Evolutionary conservation across 1,140 invertebrate genomes (phyloP).

Genomic region (Drosophila elegans): DNA sequence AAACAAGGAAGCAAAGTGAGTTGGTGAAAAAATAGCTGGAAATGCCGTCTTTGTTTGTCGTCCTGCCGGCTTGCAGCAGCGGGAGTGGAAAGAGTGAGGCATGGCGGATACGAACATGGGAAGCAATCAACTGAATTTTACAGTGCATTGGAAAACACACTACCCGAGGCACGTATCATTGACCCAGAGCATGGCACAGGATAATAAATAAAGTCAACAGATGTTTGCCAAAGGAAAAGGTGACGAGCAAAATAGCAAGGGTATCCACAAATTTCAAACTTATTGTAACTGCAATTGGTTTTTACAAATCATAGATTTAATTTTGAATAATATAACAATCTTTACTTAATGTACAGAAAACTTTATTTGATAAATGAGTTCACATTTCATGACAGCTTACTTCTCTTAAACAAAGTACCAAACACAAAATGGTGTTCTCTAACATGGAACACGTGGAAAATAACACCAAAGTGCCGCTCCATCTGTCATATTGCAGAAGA

Average conservation of each 20-base stretch:
- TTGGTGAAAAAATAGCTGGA: conserved; percentile 59
- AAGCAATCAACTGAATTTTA: conserved; percentile 50
- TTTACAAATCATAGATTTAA: too few species aligned
- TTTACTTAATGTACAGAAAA: too few species aligned
- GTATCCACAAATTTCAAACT: neutral
- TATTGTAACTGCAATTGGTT: too few species aligned
- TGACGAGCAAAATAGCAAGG: too few species aligned
- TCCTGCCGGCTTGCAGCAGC: conserved; percentile 27
- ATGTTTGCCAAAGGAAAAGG: conserved; percentile 3
- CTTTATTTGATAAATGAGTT: too few species aligned
- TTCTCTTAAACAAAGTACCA: too few species aligned
- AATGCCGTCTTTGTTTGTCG: conserved; percentile 40
- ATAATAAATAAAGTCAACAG: conserved; percentile 21
- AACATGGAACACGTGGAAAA: too few species aligned
- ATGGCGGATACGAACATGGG: conserved; percentile 43
- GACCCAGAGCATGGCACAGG: conserved; percentile 1
- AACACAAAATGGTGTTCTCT: too few species aligned
- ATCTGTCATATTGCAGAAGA: too few species aligned
- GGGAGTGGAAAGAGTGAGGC: conserved; percentile 8
- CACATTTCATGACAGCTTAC: too few species aligned
- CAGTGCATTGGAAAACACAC: conserved; percentile 39
- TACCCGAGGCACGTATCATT: conserved; percentile 22
- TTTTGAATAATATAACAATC: too few species aligned
- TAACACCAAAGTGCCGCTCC: too few species aligned
- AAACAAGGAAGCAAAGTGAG: conserved; percentile 74